Base-by-base conservation (phyloP, 2,797 vertebrate species). In the Discoglossus pictus region DNA sequence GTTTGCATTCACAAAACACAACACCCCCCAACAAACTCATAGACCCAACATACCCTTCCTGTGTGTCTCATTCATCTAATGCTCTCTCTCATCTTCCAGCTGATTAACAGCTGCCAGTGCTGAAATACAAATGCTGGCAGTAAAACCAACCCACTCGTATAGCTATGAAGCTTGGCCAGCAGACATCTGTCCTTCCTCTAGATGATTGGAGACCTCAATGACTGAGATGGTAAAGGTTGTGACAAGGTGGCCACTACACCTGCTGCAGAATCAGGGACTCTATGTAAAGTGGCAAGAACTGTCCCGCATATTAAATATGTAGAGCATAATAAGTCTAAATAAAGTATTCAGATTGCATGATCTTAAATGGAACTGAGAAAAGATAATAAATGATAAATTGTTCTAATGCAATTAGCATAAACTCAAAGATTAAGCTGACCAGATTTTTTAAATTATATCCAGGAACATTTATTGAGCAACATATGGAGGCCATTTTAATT, bases 161-260 rank as follows among this genome's bases (percentile, higher is more conserved):
- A 27, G 61, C 61, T 71, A 20, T 71, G 68, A 71, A 64, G 68
- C 52, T 58, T 7, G 34, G 60, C 68, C 68, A 71, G 47, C 60
- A 63, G 68, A 71, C 68, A 71, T 71, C 68, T 71, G 68, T 71
- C 68, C 64, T 71, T 64, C 20, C 53, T 71, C 60, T 71, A 63
- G 68, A 71, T 64, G 68, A 71, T 56, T 64, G 60, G 59, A 70
- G 36, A 70, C 59, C 61, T 71, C 55, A 17, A 53, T 71, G 61
- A 53, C 68, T 63, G 61, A 58, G 44, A 51, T 56, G 23, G 35
- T 35, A 23, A 47, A 9, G 42, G 51, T 13, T 15, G 21, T 64
- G 68, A 60, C 60, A 71, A 71, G 25, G 43, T 46, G 35, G 34
- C 53, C 36, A 27, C 61, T 61, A 58, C 68, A 71, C 68, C 68